Conservation (phyloP, 2,797 vertebrate genomes). For the Phalloptychus januarius region DNA sequence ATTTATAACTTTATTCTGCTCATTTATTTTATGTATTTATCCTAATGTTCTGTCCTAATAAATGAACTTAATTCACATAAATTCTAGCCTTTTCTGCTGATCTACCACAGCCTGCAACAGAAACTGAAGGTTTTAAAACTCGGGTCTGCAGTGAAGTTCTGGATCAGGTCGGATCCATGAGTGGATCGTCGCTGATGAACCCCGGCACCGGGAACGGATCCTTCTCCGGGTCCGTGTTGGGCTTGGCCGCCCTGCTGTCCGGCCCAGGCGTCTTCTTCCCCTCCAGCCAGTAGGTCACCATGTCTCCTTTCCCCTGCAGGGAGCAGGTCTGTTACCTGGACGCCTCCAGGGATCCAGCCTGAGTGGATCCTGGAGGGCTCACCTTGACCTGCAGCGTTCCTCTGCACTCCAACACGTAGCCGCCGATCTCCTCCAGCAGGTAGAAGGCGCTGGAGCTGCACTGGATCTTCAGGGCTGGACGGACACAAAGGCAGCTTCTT, state of each 20-base stretch:
- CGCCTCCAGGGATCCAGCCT: neutral
- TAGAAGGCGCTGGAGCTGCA: slow-evolving; percentile 84
- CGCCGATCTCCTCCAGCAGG: slow-evolving; percentile 86
- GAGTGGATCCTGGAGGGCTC: slow-evolving; percentile 18
- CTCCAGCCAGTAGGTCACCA: slow-evolving; percentile 88
- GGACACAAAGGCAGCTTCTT: neutral
- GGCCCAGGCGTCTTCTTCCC: slow-evolving; percentile 73
- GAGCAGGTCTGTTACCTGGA: neutral
- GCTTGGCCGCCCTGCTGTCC: slow-evolving; percentile 31
- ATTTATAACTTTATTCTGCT: no score
- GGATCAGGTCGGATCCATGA: slow-evolving; percentile 59
- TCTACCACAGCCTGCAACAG: neutral
- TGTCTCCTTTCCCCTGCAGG: slow-evolving; percentile 85
- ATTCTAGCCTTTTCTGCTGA: no score
- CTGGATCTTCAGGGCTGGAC: slow-evolving; percentile 87
- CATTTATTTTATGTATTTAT: no score
- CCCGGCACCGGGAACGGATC: slow-evolving; percentile 75
- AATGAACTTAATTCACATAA: neutral
- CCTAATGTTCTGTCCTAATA: neutral
- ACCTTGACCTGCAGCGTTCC: slow-evolving; percentile 88
- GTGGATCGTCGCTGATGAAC: slow-evolving; percentile 58
- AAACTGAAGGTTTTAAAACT: neutral
- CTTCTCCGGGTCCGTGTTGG: slow-evolving; percentile 34
- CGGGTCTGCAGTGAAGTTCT: neutral
- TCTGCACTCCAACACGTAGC: slow-evolving; percentile 82